A percentile compares a stretch with the other conserved stretches of the same genome.
Conservation (phyloP, 1,140 invertebrate species). For the Penaeus indicus region DNA sequence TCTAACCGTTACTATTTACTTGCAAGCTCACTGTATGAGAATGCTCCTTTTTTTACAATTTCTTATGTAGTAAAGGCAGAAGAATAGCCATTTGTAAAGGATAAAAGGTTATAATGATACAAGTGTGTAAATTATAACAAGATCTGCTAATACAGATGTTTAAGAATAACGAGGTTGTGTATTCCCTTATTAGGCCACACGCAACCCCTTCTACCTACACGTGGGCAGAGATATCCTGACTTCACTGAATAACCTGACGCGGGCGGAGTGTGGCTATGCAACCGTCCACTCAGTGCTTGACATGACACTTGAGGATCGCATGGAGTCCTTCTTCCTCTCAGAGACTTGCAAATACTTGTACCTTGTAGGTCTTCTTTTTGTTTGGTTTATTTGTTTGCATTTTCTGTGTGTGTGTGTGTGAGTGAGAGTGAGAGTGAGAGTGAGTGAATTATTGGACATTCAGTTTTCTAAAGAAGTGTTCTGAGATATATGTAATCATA, state of each 20-base stretch:
- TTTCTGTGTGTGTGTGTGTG: background rate
- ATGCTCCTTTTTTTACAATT: too few relatives aligned
- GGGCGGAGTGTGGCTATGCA: slow-evolving; percentile 79
- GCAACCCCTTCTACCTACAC: slow-evolving; percentile 81
- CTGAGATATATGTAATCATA: too few relatives aligned
- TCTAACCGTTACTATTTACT: too few relatives aligned
- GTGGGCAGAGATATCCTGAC: slow-evolving; percentile 78
- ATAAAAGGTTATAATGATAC: too few relatives aligned
- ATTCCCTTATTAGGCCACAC: slow-evolving; percentile 75
- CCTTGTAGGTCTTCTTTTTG: slow-evolving; percentile 72
- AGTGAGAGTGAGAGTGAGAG: background rate
- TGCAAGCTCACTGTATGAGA: too few relatives aligned
- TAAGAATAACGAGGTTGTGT: background rate
- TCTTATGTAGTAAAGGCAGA: too few relatives aligned
- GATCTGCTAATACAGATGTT: too few relatives aligned
- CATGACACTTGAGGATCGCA: slow-evolving; percentile 95
- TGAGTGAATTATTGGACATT: too few relatives aligned
- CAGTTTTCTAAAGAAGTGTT: too few relatives aligned
- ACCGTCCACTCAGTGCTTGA: slow-evolving; percentile 87
- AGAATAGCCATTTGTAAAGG: too few relatives aligned
- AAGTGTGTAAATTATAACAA: too few relatives aligned
- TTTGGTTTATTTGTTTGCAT: background rate
- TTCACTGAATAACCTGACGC: slow-evolving; percentile 76
- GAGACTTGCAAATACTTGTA: slow-evolving; percentile 99
- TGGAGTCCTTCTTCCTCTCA: slow-evolving; percentile 99